These are phyloP conservation scores for Pseudachorutes palmiensis DNA, from an alignment of 1,140 invertebrate genomes.

Conservation along the genomic window DNA sequence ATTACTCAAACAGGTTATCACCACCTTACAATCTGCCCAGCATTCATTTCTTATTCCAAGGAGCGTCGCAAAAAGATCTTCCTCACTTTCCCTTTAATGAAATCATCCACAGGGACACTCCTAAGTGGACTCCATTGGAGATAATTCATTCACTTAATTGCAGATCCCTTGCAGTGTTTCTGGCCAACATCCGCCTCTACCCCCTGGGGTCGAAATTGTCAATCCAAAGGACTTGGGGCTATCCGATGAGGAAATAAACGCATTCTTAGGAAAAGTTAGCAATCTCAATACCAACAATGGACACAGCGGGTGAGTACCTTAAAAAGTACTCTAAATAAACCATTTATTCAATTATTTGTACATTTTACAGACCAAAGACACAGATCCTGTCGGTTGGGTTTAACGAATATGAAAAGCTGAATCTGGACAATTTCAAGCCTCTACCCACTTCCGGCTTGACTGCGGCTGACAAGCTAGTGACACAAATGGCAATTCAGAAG, in stretches of 20 bases:
- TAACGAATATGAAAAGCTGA: slow-evolving; percentile 19
- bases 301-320: not conserved
- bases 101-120: no score
- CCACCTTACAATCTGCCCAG: no score
- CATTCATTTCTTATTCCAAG: no score
- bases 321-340: no score
- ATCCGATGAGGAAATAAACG: slow-evolving; percentile 11
- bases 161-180: no score
- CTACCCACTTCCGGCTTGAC: not conserved
- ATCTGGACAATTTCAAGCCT: slow-evolving; percentile 20
- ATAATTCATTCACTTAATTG: no score
- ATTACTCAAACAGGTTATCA: no score
- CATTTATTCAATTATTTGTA: no score
- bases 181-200: not conserved
- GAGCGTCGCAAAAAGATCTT: no score
- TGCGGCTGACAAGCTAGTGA: slow-evolving; percentile 6
- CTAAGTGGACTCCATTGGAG: no score
- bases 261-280: slow-evolving; percentile 23
- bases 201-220: slow-evolving; percentile 19
- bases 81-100: not conserved
- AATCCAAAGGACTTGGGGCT: slow-evolving; percentile 22
- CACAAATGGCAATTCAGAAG: not conserved
- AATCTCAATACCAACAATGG: not conserved
- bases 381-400: slow-evolving; percentile 26
- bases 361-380: slow-evolving; percentile 12